These are phyloP conservation scores for Lucifuga dentata DNA, from an alignment of 2,113 vertebrate genomes.

Conservation along the genomic window DNA sequence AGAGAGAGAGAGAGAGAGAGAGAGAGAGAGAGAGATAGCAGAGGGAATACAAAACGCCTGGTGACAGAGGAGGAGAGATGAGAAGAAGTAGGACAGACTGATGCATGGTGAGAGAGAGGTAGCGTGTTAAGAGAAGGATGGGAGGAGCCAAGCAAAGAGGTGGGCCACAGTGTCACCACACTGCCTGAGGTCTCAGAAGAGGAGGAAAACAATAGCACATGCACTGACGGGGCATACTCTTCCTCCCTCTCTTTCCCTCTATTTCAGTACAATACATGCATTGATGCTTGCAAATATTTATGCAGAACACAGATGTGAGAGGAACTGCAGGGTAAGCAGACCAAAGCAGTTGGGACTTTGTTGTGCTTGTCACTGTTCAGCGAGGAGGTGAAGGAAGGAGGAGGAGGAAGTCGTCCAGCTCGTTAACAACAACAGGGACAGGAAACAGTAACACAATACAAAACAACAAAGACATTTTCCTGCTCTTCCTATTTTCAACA, in stretches of 20 bases:
- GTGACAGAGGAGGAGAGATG: conserved; percentile 50
- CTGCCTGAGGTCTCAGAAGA: conserved; percentile 48
- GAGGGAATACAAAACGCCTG: conserved; percentile 59
- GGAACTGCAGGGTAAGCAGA: conserved; percentile 58
- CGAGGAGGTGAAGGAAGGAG: conserved; percentile 45
- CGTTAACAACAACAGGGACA: conserved; percentile 58
- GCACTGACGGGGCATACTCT: conserved; percentile 40
- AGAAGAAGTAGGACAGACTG: conserved; percentile 71
- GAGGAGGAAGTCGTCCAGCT: conserved; percentile 58
- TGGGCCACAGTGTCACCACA: conserved; percentile 45
- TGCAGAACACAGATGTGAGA: conserved; percentile 72
- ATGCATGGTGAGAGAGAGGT: conserved; percentile 48
- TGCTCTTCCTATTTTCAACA: conserved; percentile 47
- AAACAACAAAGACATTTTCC: conserved; percentile 60
- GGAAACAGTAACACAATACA: conserved; percentile 62
- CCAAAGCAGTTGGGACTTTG: conserved; percentile 26
- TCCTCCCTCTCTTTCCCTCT: conserved; percentile 47
- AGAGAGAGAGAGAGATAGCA: conserved; percentile 32
- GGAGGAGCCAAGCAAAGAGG: conserved; percentile 67
- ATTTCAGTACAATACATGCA: conserved; percentile 65
- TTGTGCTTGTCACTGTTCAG: conserved; percentile 55
- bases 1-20: conserved; percentile 17
- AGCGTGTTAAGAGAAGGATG: conserved; percentile 60
- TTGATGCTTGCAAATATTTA: conserved; percentile 77
- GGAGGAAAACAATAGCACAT: conserved; percentile 67